Conservation (phyloP, 2,797 vertebrate species). For the Tauraco hartlaubi region DNA sequence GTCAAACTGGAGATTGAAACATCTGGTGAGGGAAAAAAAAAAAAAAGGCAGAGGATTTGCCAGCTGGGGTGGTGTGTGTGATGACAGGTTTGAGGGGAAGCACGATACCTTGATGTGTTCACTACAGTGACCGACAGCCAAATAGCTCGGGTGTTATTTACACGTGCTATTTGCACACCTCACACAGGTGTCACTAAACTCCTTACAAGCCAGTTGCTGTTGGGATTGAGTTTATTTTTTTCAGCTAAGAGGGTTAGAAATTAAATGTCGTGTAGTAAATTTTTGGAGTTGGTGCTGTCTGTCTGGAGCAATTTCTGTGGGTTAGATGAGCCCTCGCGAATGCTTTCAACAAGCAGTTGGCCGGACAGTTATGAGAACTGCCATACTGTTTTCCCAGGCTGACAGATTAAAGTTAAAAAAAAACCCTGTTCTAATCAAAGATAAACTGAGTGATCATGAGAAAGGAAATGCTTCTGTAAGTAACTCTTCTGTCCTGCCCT, state of each 20-base stretch:
- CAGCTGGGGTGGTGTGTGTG: neutral
- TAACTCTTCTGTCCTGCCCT: slow-evolving; percentile 30
- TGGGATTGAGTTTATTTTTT: neutral
- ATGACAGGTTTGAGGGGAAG: neutral
- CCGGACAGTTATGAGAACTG: neutral
- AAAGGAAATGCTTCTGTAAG: slow-evolving; percentile 62
- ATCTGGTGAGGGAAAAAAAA: neutral
- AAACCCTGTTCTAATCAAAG: slow-evolving; percentile 5
- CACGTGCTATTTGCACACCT: slow-evolving; percentile 1
- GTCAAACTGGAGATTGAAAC: slow-evolving; percentile 22
- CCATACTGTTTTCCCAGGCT: slow-evolving; percentile 33
- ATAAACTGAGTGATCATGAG: slow-evolving; percentile 47
- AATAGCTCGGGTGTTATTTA: slow-evolving; percentile 18
- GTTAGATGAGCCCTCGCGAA: neutral
- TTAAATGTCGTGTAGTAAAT: neutral
- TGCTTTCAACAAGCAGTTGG: neutral
- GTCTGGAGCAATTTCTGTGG: neutral
- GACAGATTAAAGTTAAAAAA: neutral
- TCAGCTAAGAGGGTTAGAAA: neutral
- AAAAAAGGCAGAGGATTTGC: neutral
- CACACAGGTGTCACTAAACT: neutral
- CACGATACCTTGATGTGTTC: neutral
- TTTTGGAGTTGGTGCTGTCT: neutral
- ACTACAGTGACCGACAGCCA: neutral
- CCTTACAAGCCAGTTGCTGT: neutral